Conservation (phyloP, 2,797 vertebrate genomes). For the Bothrops alternatus region DNA sequence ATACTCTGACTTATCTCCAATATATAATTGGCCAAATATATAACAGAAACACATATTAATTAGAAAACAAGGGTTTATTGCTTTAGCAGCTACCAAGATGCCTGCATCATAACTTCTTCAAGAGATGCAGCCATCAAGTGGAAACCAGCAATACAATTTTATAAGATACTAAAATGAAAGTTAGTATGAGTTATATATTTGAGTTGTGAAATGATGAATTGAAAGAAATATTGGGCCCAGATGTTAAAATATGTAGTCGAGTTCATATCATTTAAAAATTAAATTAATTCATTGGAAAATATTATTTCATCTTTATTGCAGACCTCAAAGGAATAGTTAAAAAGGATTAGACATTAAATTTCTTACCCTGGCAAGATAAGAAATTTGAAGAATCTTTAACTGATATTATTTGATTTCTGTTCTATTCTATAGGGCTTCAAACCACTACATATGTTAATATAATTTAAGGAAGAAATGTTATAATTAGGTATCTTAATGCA, state of each 20-base stretch:
- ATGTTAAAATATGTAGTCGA: neutral
- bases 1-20: neutral
- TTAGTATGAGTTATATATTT: neutral
- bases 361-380: neutral
- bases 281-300: neutral
- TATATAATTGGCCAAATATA: neutral
- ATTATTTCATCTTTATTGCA: neutral
- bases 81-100: neutral
- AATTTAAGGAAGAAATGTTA: neutral
- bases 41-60: neutral
- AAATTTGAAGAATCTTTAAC: neutral
- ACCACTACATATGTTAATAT: neutral
- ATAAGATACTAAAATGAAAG: neutral
- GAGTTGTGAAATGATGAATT: neutral
- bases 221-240: neutral
- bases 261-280: neutral
- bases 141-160: neutral
- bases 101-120: neutral
- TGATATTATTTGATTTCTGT: neutral
- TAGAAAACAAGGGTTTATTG: neutral
- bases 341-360: neutral
- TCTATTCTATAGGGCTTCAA: neutral
- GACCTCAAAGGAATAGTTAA: neutral
- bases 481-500: neutral
- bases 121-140: neutral